Evolutionary conservation across 2,797 vertebrate species (phyloP), one percentile per base, ranked within the genome.

Genomic region (Acridotheres tristis): DNA sequence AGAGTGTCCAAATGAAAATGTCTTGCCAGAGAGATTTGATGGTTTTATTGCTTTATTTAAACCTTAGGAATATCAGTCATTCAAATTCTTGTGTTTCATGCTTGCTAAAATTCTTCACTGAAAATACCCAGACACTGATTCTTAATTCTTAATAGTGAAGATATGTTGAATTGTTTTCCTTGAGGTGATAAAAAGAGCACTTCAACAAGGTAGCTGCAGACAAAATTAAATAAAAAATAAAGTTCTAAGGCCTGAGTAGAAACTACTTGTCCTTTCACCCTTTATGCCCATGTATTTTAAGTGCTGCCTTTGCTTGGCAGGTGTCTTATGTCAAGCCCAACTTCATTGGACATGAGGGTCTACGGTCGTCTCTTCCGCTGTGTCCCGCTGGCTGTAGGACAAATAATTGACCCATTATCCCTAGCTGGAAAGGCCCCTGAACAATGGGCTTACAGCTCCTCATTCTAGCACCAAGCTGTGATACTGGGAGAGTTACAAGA

Each of bases 401-500:
- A 73, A 78, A 29, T 53, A 65, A 29, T 3, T 54, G 67, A 45
- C 25, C 29, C 4, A 0, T 53, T 63, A 23, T 12, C 57, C 32
- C 45, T 21, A 22, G 15, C 16, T 80, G 45, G 53, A 74, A 69
- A 57, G n/a, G 27, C 13, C 34, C 18, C 22, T 65, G 58, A 77
- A 42, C 15, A 48, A 42, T 68, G 48, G 63, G 40, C 29, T 85
- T 75, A 53, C 54, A 62, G 19, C 53, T 88, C 51, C 58, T 82
- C 59, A 10, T 45, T 42, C 72, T 61, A 66, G 67, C 50, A 66
- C 40, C 19, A 23, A 61, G 57, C 58, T 92, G 36, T 86, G 91
- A 55, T 32, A 38, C 22, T 67, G 67, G 65, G 66, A 81, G 81
- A n/a, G 20, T 94, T 91, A 78, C 26, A 71, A 77, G 54, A 45